Percentiles rank a stretch among this genome's conserved stretches.
Evolutionary conservation across 2,113 vertebrate genomes (phyloP).

Genomic region (Alouatta palliata): DNA sequence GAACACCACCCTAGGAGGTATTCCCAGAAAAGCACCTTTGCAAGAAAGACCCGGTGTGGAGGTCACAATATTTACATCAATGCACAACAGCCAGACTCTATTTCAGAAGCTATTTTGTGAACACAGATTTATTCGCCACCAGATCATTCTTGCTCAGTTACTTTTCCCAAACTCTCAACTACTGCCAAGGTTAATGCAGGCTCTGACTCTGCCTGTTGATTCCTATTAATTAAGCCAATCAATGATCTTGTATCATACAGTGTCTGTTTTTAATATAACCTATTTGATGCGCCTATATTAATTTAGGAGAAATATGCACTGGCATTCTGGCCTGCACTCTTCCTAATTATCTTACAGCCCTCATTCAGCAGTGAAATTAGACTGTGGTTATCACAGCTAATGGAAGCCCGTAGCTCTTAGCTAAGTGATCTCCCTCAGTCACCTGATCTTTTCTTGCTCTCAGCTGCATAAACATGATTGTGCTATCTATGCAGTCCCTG

Average conservation of each 20-base stretch:
- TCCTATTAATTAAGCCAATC: constrained; percentile 79
- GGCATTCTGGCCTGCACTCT: constrained; percentile 57
- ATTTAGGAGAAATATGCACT: constrained; percentile 72
- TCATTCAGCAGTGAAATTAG: constrained; percentile 68
- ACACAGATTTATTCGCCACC: not conserved
- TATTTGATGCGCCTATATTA: constrained; percentile 71
- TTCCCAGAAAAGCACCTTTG: not conserved
- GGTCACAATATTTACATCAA: not conserved
- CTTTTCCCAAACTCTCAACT: constrained; percentile 32
- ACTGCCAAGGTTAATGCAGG: constrained; percentile 67
- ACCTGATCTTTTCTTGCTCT: constrained; percentile 62
- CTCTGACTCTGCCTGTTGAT: constrained; percentile 70
- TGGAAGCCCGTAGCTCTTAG: constrained; percentile 64
- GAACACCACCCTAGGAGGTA: not conserved
- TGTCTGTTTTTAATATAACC: constrained; percentile 76
- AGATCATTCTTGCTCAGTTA: constrained; percentile 30
- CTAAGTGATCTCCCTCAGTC: constrained; percentile 63
- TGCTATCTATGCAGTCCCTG: not conserved
- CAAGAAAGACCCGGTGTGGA: not conserved
- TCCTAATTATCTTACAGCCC: constrained; percentile 71
- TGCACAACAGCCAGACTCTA: not conserved
- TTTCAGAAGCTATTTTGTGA: constrained; percentile 33
- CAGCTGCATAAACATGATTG: constrained; percentile 40
- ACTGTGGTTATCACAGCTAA: constrained; percentile 62
- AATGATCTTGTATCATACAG: constrained; percentile 59